Base-by-base conservation (phyloP, 2,113 vertebrate genomes). In the Cygnus atratus region DNA sequence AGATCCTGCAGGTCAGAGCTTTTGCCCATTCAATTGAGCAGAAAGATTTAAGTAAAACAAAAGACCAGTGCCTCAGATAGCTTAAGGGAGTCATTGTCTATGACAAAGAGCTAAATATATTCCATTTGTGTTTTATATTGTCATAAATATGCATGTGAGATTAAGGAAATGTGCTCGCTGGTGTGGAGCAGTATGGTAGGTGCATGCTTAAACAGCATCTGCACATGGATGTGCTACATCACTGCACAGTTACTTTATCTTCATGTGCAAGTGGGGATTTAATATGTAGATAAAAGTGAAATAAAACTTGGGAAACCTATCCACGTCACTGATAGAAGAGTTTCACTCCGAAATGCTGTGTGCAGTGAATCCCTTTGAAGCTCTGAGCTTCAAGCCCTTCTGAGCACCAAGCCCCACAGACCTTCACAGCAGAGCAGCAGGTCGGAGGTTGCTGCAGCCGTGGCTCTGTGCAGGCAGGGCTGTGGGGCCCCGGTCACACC, bases 401-500 rank as follows among this genome's bases (percentile, higher is more conserved):
- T n/a, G 28, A 74, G 17, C 43, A 74, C 8, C 8, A 33, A 44
- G 41, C 11, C 31, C 9, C 37, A 4, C 0, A 17, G 57, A 54
- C 37, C 17, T 58, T 54, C 2, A 0, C 21, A 37, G 57, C 13
- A 70, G 48, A 52, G 21, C 70, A 54, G 52, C 61, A 52, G 87
- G 29, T 11, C 1, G 0, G 43, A 50, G 76, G 39, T 66, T 8
- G n/a, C 21, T 73, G 14, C 22, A 12, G 2, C 4, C 10, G 4
- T 0, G 4, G 57, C 39, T 62, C 59, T 16, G 3, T 11, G 13
- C 2, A 5, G 37, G 44, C 31, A 66, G 35, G 50, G 31, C 5
- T 71, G 29, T 0, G 3, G 26, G 20, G 35, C 48, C 59, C 58
- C 1, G 2, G 28, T 31, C 41, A 65, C 3, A 1, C 33, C 22